Evolutionary conservation across 2,888 invertebrate species (phyloP).

Genomic region (Pseudeuparius sepicola): DNA sequence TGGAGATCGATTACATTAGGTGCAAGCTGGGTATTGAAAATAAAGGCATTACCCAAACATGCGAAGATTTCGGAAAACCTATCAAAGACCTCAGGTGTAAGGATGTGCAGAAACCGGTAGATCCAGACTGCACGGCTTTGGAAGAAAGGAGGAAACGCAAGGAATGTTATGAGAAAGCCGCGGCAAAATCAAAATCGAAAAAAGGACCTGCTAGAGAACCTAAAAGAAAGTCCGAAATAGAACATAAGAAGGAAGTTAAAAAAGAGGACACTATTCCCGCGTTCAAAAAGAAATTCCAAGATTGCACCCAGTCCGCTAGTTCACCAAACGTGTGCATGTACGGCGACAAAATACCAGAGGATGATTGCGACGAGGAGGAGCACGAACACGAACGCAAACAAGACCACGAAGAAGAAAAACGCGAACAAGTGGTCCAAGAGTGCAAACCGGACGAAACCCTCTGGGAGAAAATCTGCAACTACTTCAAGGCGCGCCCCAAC

Average conservation of each 20-base stretch:
- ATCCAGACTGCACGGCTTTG: too few relatives aligned
- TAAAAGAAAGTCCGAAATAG: background rate
- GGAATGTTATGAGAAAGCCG: background rate
- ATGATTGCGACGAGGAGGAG: too few relatives aligned
- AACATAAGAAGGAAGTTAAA: background rate
- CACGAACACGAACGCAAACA: too few relatives aligned
- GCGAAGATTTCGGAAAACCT: slow-evolving; percentile 15
- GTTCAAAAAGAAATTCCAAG: too few relatives aligned
- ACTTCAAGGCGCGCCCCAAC: slow-evolving; percentile 33
- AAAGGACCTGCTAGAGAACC: slow-evolving; percentile 1
- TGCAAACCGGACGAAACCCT: slow-evolving; percentile 16
- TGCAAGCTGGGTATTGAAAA: slow-evolving; percentile 18
- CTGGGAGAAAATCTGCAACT: slow-evolving; percentile 30
- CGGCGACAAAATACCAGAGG: too few relatives aligned
- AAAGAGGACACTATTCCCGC: background rate
- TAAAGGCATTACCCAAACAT: slow-evolving; percentile 19
- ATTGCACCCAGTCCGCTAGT: too few relatives aligned
- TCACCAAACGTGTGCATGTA: too few relatives aligned
- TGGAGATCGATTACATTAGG: slow-evolving; percentile 19
- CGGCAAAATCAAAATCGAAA: slow-evolving; percentile 1
- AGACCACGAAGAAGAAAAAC: too few relatives aligned
- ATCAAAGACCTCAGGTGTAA: slow-evolving; percentile 1
- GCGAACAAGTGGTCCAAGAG: too few relatives aligned
- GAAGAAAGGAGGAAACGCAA: too few relatives aligned
- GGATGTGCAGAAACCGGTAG: slow-evolving; percentile 1